Conservation (phyloP, 2,797 vertebrate genomes). For the Enteromius treurensis region DNA sequence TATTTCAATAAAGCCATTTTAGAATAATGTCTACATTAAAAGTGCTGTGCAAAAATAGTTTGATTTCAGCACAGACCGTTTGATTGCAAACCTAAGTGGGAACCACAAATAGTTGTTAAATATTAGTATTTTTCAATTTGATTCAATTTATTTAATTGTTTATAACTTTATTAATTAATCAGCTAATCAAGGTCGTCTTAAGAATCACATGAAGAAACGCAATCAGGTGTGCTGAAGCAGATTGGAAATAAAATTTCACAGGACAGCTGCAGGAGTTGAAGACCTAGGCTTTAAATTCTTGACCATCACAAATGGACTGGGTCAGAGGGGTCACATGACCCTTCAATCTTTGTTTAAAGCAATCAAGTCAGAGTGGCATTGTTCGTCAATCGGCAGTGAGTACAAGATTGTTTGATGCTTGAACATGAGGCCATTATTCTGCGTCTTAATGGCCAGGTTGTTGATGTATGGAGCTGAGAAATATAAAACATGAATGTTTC, state of each 20-base stretch:
- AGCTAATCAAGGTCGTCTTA: not conserved
- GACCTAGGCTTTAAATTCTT: not conserved
- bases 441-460: not conserved
- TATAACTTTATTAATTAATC: not conserved
- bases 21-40: not conserved
- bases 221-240: not conserved
- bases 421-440: not conserved
- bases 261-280: not conserved
- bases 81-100: not conserved
- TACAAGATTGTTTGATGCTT: not conserved
- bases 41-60: not conserved
- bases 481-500: not conserved
- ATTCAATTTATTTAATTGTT: not conserved
- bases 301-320: not conserved
- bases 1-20: not conserved
- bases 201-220: not conserved
- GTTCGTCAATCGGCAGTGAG: not conserved
- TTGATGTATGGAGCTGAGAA: not conserved
- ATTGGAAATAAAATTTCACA: not conserved
- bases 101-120: not conserved
- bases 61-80: not conserved
- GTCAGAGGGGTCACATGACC: not conserved
- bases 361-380: constrained; percentile 9
- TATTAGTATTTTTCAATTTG: not conserved
- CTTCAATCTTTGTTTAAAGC: not conserved